Percentiles rank a stretch among this genome's conserved stretches.
Conservation (phyloP, 2,797 vertebrate species). For the Graptemys geographica region DNA sequence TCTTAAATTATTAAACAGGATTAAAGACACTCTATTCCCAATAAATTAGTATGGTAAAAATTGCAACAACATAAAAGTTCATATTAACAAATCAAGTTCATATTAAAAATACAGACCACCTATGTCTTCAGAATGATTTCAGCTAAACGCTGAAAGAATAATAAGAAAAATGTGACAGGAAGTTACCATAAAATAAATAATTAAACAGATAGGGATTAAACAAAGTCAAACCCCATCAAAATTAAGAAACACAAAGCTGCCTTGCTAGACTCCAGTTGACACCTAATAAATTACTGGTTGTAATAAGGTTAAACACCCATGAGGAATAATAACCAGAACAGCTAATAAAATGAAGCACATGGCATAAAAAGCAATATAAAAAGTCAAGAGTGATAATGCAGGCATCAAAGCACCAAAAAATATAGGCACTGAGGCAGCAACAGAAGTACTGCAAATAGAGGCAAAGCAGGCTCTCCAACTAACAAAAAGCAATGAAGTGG, state of each 20-base stretch:
- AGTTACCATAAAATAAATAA: slow-evolving; percentile 1
- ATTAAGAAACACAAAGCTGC: not conserved
- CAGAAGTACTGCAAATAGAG: not conserved
- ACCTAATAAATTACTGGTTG: not conserved
- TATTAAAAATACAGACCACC: not conserved
- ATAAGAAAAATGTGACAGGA: slow-evolving; percentile 27
- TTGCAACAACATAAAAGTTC: not conserved
- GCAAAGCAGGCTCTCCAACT: not conserved
- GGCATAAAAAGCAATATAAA: not conserved
- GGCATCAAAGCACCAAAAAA: not conserved
- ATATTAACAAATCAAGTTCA: not conserved
- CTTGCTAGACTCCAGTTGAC: not conserved
- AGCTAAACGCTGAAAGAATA: slow-evolving; percentile 2
- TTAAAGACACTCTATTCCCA: slow-evolving; percentile 5
- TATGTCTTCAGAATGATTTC: slow-evolving; percentile 23
- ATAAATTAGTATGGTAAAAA: not conserved
- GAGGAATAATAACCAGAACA: not conserved
- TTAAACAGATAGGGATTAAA: slow-evolving; percentile 11
- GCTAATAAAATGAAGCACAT: not conserved
- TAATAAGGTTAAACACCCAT: not conserved
- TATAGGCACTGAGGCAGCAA: not conserved
- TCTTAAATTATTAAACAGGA: slow-evolving; percentile 29
- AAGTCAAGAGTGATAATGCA: not conserved
- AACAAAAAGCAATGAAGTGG: not conserved
- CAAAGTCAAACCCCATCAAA: slow-evolving; percentile 26